Evolutionary conservation across 2,797 vertebrate species (phyloP).

Genomic region (Gastrophryne carolinensis): DNA sequence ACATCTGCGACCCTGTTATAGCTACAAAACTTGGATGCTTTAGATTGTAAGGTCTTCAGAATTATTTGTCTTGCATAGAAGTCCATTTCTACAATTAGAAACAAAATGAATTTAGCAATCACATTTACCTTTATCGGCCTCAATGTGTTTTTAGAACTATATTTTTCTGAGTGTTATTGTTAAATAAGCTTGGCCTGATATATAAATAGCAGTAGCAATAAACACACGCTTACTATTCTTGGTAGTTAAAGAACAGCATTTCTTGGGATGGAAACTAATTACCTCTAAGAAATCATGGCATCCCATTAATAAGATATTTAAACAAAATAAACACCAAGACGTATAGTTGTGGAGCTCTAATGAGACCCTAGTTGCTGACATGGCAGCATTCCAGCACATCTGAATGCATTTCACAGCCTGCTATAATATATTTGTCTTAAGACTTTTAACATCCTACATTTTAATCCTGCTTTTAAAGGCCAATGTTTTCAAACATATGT

Average conservation of each 20-base stretch:
- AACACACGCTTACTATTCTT: neutral
- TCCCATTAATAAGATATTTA: constrained; percentile 32
- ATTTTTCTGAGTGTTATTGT: too few relatives aligned
- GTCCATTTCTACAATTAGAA: too few relatives aligned
- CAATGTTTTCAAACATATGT: constrained; percentile 24
- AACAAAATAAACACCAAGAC: constrained; percentile 38
- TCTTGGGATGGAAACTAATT: neutral
- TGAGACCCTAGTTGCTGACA: constrained; percentile 25
- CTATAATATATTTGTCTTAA: constrained; percentile 38
- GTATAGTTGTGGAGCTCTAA: constrained; percentile 5
- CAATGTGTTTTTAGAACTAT: too few relatives aligned
- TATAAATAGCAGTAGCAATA: too few relatives aligned
- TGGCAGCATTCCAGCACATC: constrained; percentile 32
- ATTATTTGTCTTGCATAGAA: too few relatives aligned
- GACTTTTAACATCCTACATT: constrained; percentile 26
- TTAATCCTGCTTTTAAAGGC: neutral
- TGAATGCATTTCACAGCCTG: constrained; percentile 40
- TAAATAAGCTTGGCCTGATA: too few relatives aligned
- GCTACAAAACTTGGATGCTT: too few relatives aligned
- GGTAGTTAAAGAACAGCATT: neutral
- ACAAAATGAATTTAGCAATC: too few relatives aligned
- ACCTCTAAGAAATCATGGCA: constrained; percentile 22
- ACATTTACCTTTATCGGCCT: too few relatives aligned
- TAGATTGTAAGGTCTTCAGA: too few relatives aligned
- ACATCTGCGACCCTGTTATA: too few relatives aligned